Conservation (phyloP, 2,113 vertebrate genomes). For the Cardinalis cardinalis region DNA sequence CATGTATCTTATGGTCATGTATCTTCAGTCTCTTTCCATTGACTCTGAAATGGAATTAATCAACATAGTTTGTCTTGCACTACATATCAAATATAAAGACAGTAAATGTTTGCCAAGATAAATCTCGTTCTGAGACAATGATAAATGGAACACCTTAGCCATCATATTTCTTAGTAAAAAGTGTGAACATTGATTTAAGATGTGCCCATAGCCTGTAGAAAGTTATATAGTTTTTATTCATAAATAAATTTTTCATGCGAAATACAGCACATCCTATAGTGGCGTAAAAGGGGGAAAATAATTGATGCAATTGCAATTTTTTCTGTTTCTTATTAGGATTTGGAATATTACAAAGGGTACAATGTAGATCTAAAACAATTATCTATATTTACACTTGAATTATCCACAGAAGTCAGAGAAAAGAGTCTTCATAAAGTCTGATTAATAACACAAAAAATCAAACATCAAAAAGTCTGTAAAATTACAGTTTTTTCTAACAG, state of each 20-base stretch:
- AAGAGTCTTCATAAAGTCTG: neutral
- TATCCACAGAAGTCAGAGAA: neutral
- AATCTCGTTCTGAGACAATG: neutral
- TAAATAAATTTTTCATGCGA: neutral
- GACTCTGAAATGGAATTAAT: neutral
- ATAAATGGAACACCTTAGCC: neutral
- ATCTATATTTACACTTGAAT: neutral
- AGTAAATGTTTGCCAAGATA: neutral
- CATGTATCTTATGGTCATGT: neutral
- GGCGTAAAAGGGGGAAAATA: fast-evolving
- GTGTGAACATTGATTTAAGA: neutral
- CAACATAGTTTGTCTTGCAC: neutral
- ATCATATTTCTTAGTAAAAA: neutral
- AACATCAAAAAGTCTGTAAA: neutral
- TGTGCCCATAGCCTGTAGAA: neutral
- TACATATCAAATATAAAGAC: neutral
- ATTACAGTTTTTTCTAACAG: neutral
- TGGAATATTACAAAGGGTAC: neutral
- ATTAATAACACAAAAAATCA: neutral
- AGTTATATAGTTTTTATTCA: neutral
- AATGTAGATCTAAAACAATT: neutral
- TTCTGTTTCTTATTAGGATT: neutral
- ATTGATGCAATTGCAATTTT: neutral
- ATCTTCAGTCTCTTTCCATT: neutral
- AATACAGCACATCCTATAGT: neutral